Conservation (phyloP, 2,888 invertebrate species). For the Crioceris asparagi region DNA sequence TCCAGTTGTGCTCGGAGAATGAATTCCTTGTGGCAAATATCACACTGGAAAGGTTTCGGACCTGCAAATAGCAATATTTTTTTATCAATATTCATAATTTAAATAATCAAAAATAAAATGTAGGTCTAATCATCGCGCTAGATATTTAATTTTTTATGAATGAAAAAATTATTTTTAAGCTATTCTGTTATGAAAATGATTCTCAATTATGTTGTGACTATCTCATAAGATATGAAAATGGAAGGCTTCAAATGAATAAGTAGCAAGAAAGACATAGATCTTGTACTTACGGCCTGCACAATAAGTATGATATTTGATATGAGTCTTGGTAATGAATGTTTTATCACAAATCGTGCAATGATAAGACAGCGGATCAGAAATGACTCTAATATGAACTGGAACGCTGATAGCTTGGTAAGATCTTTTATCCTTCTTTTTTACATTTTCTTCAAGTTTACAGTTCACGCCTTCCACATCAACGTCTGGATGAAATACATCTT, state of each 20-base stretch:
- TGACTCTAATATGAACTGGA: conserved; percentile 29
- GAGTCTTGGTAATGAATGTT: conserved; percentile 55
- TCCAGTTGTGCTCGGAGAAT: conserved; percentile 60
- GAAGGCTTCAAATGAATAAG: too few relatives aligned
- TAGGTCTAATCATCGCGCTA: too few relatives aligned
- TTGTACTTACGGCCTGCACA: conserved; percentile 46
- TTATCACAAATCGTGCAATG: conserved; percentile 58
- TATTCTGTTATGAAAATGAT: too few relatives aligned
- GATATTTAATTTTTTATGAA: background rate
- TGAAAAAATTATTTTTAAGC: conserved; percentile 22
- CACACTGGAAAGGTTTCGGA: conserved; percentile 42
- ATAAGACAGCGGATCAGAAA: conserved; percentile 44
- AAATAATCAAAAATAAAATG: too few relatives aligned
- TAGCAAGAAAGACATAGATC: too few relatives aligned
- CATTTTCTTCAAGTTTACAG: conserved; percentile 2
- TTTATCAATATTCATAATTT: conserved; percentile 24
- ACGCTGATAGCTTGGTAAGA: conserved; percentile 16
- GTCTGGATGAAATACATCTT: background rate
- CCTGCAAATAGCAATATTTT: conserved; percentile 28
- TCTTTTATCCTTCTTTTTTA: conserved; percentile 4
- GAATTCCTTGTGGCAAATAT: conserved; percentile 49
- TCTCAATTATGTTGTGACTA: too few relatives aligned
- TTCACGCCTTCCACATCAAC: background rate
- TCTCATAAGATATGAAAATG: too few relatives aligned
- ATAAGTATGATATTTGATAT: conserved; percentile 53